Percentiles rank a stretch among this genome's conserved stretches.
phyloP scores from a whole-genome alignment of 2,113 vertebrate species.

The Prionailurus bengalensis region DNA sequence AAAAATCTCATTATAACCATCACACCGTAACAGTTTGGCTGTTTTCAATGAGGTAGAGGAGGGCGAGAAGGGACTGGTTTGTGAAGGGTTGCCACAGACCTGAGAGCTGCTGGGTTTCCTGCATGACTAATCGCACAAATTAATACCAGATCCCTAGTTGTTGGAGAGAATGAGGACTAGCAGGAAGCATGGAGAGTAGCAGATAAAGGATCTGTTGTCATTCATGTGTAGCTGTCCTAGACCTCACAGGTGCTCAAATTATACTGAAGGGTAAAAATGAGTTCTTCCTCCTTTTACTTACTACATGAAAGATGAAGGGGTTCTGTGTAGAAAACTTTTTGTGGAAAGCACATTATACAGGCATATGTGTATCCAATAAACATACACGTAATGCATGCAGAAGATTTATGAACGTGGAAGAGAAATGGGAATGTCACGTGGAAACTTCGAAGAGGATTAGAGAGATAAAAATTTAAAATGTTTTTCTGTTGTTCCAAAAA shows the following conservation, averaged over 20 bases:
- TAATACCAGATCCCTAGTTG: background rate
- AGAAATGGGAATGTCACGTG: slow-evolving; percentile 18
- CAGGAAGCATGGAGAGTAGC: background rate
- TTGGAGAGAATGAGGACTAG: background rate
- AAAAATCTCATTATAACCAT: slow-evolving; percentile 54
- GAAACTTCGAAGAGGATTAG: slow-evolving; percentile 18
- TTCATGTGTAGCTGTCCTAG: background rate
- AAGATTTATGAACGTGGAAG: background rate
- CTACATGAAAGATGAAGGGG: background rate
- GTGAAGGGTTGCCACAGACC: background rate
- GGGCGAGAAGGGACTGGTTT: background rate
- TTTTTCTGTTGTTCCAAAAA: background rate
- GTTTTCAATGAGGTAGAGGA: slow-evolving; percentile 44
- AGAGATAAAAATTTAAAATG: slow-evolving; percentile 3
- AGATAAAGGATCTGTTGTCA: background rate
- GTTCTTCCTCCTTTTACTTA: background rate
- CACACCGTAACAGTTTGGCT: slow-evolving; percentile 18
- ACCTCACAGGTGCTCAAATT: background rate
- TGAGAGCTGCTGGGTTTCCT: background rate
- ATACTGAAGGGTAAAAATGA: background rate
- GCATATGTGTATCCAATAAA: background rate
- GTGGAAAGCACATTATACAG: slow-evolving; percentile 1
- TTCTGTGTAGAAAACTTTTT: slow-evolving; percentile 21
- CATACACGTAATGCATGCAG: background rate
- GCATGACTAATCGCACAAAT: background rate